Percentiles rank a stretch among this genome's conserved stretches.
Conservation (phyloP, 1,140 invertebrate genomes). For the Eciton burchellii region DNA sequence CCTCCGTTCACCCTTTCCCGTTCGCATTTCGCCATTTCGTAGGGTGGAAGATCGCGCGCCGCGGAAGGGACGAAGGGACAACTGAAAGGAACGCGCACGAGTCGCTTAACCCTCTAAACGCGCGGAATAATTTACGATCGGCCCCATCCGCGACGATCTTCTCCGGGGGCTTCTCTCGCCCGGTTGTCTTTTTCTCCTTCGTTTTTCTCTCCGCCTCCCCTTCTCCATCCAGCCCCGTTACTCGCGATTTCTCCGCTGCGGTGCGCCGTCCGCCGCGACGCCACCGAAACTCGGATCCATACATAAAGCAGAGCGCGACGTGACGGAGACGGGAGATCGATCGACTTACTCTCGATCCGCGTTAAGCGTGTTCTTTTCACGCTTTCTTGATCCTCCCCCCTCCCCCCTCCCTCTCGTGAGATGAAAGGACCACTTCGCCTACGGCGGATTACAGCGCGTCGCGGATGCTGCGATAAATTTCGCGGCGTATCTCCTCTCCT, state of each 20-base stretch:
- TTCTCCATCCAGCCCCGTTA: conserved; percentile 22
- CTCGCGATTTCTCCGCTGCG: conserved; percentile 1
- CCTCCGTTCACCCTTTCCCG: conserved; percentile 55
- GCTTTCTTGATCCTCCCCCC: conserved; percentile 10
- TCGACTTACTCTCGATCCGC: conserved; percentile 50
- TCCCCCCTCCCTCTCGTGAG: too few relatives aligned
- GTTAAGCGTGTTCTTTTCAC: conserved; percentile 11
- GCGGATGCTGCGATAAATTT: not conserved
- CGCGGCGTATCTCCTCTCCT: too few relatives aligned
- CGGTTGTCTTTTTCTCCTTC: not conserved
- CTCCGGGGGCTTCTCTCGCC: conserved; percentile 61
- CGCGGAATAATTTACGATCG: conserved; percentile 77
- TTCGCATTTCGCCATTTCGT: conserved; percentile 55
- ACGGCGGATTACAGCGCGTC: not conserved
- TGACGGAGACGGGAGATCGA: conserved; percentile 40
- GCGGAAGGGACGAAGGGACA: conserved; percentile 36
- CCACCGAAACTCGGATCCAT: conserved; percentile 15
- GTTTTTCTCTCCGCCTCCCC: not conserved
- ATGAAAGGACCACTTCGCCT: not conserved
- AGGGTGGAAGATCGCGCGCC: conserved; percentile 38
- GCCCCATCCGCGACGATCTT: conserved; percentile 65
- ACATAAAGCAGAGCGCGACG: conserved; percentile 23
- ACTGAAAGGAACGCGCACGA: conserved; percentile 68
- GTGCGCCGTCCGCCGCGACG: conserved; percentile 15
- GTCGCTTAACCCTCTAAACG: conserved; percentile 76